phyloP scores from a whole-genome alignment of 23 tunicate genomes.

The Trididemnum nubilum region DNA sequence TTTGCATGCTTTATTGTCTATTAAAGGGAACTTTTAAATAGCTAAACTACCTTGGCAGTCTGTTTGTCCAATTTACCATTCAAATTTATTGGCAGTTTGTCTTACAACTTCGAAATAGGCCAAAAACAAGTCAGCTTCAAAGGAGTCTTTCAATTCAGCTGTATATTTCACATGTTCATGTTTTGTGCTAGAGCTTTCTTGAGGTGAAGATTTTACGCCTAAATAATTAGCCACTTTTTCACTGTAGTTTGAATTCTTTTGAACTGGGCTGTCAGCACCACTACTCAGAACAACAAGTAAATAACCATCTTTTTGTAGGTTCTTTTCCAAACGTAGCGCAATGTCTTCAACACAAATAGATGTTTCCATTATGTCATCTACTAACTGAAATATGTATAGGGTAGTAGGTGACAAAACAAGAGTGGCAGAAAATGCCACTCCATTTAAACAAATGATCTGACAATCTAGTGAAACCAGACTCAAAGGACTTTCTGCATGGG shows the following conservation, averaged over 20 bases:
- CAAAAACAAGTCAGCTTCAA: slow-evolving; percentile 29
- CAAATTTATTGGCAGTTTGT: slow-evolving; percentile 31
- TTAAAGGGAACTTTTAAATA: no score
- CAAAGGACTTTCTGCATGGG: not conserved
- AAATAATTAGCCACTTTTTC: slow-evolving; percentile 71
- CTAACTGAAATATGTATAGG: slow-evolving; percentile 35
- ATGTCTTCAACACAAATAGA: slow-evolving; percentile 37
- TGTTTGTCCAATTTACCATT: no score
- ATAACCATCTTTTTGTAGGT: not conserved
- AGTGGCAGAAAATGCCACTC: slow-evolving; percentile 24
- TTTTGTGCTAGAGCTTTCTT: not conserved
- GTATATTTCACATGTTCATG: slow-evolving; percentile 38
- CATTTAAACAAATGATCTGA: slow-evolving; percentile 25
- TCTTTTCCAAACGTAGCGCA: slow-evolving; percentile 9
- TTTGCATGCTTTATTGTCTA: no score
- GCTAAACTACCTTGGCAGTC: no score
- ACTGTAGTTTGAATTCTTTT: slow-evolving; percentile 20
- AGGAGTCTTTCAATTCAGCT: slow-evolving; percentile 4
- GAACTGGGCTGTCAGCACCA: not conserved
- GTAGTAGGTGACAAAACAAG: slow-evolving; percentile 21
- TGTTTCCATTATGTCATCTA: slow-evolving; percentile 56
- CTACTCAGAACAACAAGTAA: not conserved
- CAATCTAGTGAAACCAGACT: slow-evolving; percentile 10
- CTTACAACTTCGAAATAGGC: slow-evolving; percentile 17
- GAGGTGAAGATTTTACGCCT: slow-evolving; percentile 14